Conservation (phyloP, 1,140 invertebrate species). For the Neotoxoptera formosana region DNA sequence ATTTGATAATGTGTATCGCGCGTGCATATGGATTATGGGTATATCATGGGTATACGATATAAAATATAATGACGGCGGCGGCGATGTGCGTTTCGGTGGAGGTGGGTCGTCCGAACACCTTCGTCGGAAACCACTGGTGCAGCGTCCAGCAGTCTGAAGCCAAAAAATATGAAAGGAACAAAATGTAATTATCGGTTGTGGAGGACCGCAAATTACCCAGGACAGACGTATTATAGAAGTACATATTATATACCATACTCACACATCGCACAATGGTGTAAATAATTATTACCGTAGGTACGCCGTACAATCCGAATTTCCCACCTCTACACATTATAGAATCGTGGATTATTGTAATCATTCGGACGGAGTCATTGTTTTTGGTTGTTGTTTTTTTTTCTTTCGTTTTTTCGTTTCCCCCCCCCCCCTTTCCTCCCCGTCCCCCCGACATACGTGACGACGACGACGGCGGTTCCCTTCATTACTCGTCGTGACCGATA, state of each 20-base stretch:
- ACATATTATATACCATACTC: too few species aligned
- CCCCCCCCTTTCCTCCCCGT: not conserved
- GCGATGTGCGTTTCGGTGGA: not conserved
- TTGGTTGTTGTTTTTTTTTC: not conserved
- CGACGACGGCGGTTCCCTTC: constrained; percentile 46
- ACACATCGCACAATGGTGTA: constrained; percentile 46
- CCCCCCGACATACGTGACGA: constrained; percentile 49
- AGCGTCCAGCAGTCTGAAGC: constrained; percentile 56
- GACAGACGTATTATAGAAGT: not conserved
- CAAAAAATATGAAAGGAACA: constrained; percentile 33
- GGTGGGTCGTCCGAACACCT: constrained; percentile 39
- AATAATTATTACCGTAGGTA: constrained; percentile 51
- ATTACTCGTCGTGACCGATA: constrained; percentile 54
- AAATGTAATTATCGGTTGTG: constrained; percentile 55
- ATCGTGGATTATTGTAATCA: constrained; percentile 49
- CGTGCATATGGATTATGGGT: not conserved
- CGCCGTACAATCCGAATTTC: constrained; percentile 54
- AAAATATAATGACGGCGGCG: constrained; percentile 21
- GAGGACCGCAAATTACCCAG: constrained; percentile 54
- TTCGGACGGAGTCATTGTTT: constrained; percentile 56
- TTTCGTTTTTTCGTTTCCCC: not conserved
- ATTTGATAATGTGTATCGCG: constrained; percentile 18
- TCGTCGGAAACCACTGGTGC: constrained; percentile 38
- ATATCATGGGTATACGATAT: not conserved
- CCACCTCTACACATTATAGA: constrained; percentile 15